Conservation (phyloP, 2,113 vertebrate genomes). For the Holacanthus passer region DNA sequence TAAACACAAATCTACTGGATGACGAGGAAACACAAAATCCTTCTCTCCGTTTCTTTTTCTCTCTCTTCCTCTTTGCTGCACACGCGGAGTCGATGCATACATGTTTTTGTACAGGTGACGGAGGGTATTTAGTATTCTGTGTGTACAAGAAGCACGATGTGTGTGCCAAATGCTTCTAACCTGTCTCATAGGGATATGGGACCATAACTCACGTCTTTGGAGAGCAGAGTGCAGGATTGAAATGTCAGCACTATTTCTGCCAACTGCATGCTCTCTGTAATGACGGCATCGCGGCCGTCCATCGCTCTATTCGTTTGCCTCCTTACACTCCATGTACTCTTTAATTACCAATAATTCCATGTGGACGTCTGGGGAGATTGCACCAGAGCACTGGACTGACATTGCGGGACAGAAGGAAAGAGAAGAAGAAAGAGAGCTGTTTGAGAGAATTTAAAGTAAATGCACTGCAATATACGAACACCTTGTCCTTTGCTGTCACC, state of each 20-base stretch:
- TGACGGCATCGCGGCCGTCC: slow-evolving; percentile 66
- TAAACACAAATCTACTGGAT: slow-evolving; percentile 40
- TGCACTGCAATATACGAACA: slow-evolving; percentile 51
- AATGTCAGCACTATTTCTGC: slow-evolving; percentile 81
- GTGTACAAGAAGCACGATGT: slow-evolving; percentile 51
- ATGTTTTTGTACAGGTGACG: slow-evolving; percentile 53
- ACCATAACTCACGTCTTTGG: slow-evolving; percentile 70
- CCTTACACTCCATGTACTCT: slow-evolving; percentile 55
- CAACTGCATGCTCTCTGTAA: slow-evolving; percentile 70
- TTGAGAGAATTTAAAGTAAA: slow-evolving; percentile 23
- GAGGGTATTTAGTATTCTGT: slow-evolving; percentile 68
- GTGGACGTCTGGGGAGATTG: slow-evolving; percentile 51
- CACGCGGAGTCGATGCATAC: slow-evolving; percentile 30
- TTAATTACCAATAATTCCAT: slow-evolving; percentile 69
- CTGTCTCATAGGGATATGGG: slow-evolving; percentile 57
- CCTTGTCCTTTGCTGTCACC: slow-evolving; percentile 50
- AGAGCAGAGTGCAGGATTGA: slow-evolving; percentile 69
- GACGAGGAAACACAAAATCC: slow-evolving; percentile 10
- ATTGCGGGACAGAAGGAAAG: slow-evolving; percentile 5
- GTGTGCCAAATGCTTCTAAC: slow-evolving; percentile 67
- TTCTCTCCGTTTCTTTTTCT: slow-evolving; percentile 35
- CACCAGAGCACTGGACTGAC: slow-evolving; percentile 26
- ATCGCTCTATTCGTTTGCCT: slow-evolving; percentile 50
- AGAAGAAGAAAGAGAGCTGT: slow-evolving; percentile 4
- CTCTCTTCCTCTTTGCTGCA: slow-evolving; percentile 24